Base-by-base conservation (phyloP, 2,113 vertebrate species). In the Stercorarius parasiticus region DNA sequence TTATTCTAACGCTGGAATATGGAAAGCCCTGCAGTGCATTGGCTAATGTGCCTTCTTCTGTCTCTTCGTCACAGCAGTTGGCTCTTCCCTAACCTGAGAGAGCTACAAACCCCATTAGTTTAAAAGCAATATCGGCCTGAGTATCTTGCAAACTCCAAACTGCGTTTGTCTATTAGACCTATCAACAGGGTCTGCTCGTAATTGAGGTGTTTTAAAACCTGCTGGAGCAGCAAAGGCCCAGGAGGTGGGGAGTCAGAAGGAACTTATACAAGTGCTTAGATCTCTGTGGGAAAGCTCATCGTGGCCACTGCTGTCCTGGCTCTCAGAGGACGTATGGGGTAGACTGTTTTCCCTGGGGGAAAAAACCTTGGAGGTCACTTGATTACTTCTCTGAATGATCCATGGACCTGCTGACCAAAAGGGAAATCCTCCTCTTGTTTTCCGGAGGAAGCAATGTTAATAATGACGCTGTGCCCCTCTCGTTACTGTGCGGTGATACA, bases 81-180 rank as follows among this genome's bases (percentile, higher is more conserved):
- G 40, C 77, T 97, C 81, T 82, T 83, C 87, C 78, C 47, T 86
- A 86, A 77, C 72, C 69, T 70, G 84, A 2, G 64, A 92, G 77
- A 88, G 56, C 82, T 88, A 74, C 84, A 81, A 86, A 94, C 94
- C 76, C 71, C 82, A 36, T 94, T 49, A 47, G 40, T 85, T 88
- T 82, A 71, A 62, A 80, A 96, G 83, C 82, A 81, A 14, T 43
- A 27, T 11, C 59, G 26, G 25, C n/a, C 47, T 26, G 25, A 83
- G 23, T 13, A 34, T 23, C 23, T 62, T 5, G 5, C 11, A 26
- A 32, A 52, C 49, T 49, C 45, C 45, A 6, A 15, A 42, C 38
- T 12, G 26, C 8, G 20, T 56, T 78, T 81, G 84, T 67, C 83
- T 72, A 0, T 69, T 25, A 42, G 83, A 66, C 69, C 2, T 19